Percentiles rank a stretch among this genome's conserved stretches.
Conservation (phyloP, 2,888 invertebrate species). For the Ischnura elegans region DNA sequence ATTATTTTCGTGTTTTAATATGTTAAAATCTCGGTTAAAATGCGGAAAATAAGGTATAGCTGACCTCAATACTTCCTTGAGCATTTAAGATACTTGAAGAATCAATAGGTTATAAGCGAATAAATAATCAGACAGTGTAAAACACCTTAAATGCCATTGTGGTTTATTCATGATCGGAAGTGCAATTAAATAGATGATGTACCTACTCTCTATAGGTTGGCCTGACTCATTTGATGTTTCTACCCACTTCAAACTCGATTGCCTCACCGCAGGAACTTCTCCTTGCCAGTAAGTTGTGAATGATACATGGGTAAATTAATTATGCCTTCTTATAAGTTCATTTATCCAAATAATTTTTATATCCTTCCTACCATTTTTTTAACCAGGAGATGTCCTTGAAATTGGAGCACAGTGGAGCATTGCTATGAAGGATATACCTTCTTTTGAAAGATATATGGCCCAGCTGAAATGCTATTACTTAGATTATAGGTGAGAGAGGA, state of each 20-base stretch:
- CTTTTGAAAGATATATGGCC: constrained; percentile 98
- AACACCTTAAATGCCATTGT: no score
- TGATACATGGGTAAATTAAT: neutral
- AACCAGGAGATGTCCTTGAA: constrained; percentile 91
- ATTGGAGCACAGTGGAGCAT: constrained; percentile 98
- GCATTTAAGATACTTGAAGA: no score
- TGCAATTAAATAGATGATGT: no score
- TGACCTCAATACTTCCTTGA: no score
- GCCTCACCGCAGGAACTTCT: constrained; percentile 88
- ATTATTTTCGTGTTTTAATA: no score
- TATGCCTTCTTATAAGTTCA: neutral
- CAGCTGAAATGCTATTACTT: constrained; percentile 98
- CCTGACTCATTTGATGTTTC: constrained; percentile 89
- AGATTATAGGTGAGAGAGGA: constrained; percentile 90
- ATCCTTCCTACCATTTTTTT: neutral
- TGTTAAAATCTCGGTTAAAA: no score
- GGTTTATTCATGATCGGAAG: no score
- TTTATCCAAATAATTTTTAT: no score
- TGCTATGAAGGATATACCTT: constrained; percentile 93
- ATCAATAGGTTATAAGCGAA: no score
- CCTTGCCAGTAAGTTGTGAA: constrained; percentile 84
- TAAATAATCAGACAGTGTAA: no score
- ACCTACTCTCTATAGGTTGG: constrained; percentile 83
- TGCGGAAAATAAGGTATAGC: no score
- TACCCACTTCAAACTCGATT: constrained; percentile 89